A percentile compares a stretch with the other conserved stretches of the same genome.
phyloP scores from a whole-genome alignment of 2,888 invertebrate genomes.

The Drosophila atroscutellata region DNA sequence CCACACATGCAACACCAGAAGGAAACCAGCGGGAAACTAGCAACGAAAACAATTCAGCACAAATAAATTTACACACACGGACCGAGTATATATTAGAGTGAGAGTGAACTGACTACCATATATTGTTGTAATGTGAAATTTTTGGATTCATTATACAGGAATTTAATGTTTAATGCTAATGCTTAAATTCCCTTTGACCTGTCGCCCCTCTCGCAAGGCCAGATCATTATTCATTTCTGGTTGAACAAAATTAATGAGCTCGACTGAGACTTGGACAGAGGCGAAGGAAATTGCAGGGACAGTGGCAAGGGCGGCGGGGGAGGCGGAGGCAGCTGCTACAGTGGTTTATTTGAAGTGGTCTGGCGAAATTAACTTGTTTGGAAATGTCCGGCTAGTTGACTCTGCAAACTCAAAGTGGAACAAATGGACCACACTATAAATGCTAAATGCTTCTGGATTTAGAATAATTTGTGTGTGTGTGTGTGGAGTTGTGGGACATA shows the following conservation, averaged over 20 bases:
- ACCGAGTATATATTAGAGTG: slow-evolving; percentile 13
- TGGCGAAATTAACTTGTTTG: slow-evolving; percentile 40
- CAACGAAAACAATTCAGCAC: slow-evolving; percentile 1
- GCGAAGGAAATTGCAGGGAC: neutral
- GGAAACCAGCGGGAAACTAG: slow-evolving; percentile 21
- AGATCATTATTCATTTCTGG: slow-evolving; percentile 55
- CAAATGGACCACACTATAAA: slow-evolving; percentile 5
- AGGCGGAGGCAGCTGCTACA: slow-evolving; percentile 8
- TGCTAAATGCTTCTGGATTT: slow-evolving; percentile 22
- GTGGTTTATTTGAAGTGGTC: slow-evolving; percentile 46
- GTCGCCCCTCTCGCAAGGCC: neutral
- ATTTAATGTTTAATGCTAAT: slow-evolving; percentile 4
- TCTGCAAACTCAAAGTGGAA: slow-evolving; percentile 13
- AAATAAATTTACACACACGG: neutral
- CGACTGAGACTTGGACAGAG: neutral
- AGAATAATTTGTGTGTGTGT: slow-evolving; percentile 26
- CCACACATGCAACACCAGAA: neutral
- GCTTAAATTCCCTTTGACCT: neutral
- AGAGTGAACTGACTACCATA: slow-evolving; percentile 14
- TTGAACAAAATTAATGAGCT: slow-evolving; percentile 59
- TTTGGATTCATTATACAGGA: slow-evolving; percentile 38
- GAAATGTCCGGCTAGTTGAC: slow-evolving; percentile 30
- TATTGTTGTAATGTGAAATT: slow-evolving; percentile 35
- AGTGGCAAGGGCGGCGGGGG: neutral
- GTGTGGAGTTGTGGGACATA: neutral